phyloP scores from a whole-genome alignment of 2,113 vertebrate species.

The Lophochroa leadbeateri region DNA sequence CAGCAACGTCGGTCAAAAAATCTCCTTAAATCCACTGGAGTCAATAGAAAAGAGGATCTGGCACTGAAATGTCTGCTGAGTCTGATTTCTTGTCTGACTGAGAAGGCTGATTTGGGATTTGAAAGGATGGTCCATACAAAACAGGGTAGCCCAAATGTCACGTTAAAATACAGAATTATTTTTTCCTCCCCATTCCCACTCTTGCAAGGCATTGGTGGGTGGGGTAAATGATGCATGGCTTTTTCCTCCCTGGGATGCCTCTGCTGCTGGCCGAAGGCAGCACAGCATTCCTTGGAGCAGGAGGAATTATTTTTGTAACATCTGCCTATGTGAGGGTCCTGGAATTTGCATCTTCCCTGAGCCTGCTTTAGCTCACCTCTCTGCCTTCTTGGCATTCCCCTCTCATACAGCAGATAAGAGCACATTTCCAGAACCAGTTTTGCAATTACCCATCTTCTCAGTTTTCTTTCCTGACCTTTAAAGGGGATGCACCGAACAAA shows the following conservation, averaged over 20 bases:
- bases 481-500: slow-evolving; percentile 24
- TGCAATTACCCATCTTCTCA: slow-evolving; percentile 54
- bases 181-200: neutral
- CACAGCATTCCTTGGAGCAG: neutral
- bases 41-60: neutral
- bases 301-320: slow-evolving; percentile 50
- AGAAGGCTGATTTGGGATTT: neutral
- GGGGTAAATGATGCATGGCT: neutral
- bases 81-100: neutral
- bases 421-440: slow-evolving; percentile 38
- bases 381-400: slow-evolving; percentile 30
- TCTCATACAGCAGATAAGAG: slow-evolving; percentile 57
- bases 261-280: neutral
- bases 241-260: neutral
- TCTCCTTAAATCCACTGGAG: neutral
- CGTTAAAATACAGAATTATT: neutral
- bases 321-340: slow-evolving; percentile 36
- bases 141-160: neutral
- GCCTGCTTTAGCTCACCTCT: slow-evolving; percentile 66
- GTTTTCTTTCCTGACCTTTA: slow-evolving; percentile 64
- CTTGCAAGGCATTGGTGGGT: neutral
- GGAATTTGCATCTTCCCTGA: slow-evolving; percentile 30
- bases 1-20: neutral
- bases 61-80: neutral
- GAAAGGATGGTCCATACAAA: neutral